These are phyloP conservation scores for Apocheima hispidaria DNA, from an alignment of 2,888 invertebrate genomes.

Conservation along the genomic window DNA sequence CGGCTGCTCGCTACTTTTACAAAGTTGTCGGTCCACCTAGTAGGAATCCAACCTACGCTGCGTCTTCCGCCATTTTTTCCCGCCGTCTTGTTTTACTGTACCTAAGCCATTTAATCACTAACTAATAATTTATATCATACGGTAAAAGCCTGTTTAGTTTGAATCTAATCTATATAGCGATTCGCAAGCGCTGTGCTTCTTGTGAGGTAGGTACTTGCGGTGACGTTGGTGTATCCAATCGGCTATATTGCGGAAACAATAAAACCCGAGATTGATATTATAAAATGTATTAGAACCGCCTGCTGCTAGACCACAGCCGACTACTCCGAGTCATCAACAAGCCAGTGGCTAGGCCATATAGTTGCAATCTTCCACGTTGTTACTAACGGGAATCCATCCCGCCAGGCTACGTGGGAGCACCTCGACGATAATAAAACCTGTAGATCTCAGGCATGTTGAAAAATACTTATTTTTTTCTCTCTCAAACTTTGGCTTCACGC, in stretches of 20 bases:
- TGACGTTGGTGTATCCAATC: slow-evolving; percentile 53
- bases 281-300: slow-evolving; percentile 47
- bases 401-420: not conserved
- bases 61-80: too few relatives aligned
- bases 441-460: too few relatives aligned
- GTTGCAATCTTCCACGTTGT: slow-evolving; percentile 24
- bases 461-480: too few relatives aligned
- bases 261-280: slow-evolving; percentile 63
- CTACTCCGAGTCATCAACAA: slow-evolving; percentile 8
- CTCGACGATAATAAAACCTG: too few relatives aligned
- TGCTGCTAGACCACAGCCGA: slow-evolving; percentile 31
- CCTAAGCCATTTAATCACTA: too few relatives aligned
- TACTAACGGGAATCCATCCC: slow-evolving; percentile 34
- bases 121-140: too few relatives aligned
- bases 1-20: too few relatives aligned
- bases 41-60: too few relatives aligned
- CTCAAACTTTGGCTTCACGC: too few relatives aligned
- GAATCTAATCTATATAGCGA: slow-evolving; percentile 13
- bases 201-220: slow-evolving; percentile 31
- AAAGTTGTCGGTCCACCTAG: too few relatives aligned
- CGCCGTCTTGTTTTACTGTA: too few relatives aligned
- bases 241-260: slow-evolving; percentile 68
- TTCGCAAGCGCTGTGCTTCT: slow-evolving; percentile 22
- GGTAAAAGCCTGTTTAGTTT: too few relatives aligned
- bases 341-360: not conserved